Evolutionary conservation across 2,888 invertebrate species (phyloP), one percentile per base, ranked within the genome.

Genomic region (Noctua janthina): DNA sequence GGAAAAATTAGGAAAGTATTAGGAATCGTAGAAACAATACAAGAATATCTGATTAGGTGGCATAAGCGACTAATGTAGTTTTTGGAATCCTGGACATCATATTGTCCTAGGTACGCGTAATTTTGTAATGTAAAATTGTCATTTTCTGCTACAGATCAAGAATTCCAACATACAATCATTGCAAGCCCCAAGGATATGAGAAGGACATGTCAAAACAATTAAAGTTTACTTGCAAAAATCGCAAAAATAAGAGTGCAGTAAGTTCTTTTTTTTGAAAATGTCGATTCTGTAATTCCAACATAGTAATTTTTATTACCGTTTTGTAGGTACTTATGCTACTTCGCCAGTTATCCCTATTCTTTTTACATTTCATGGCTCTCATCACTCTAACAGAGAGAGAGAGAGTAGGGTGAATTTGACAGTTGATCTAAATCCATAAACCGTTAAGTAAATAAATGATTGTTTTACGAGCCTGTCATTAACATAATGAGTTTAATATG

Each of bases 1-100:
- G 23, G n/a, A 77, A 82, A 72, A 72, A 87, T 70, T 73, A 72
- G 54, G 6, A 23, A 68, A 23, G 3, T 43, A 54, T 79, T 51
- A 69, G 6, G 6, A 23, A 29, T 54, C 29, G 23, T 15, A 15
- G 15, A 15, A 46, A 15, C n/a, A 46, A 43, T 8, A 68, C n/a
- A n/a, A 13, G 23, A 46, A n/a, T 23, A 64, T 62, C 7, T 17
- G 3, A 64, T 17, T 64, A 35, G 35, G 29, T 35, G 29, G 29
- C 17, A 0, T 35, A 64, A 1, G 35, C 8, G 4, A 64, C 35
- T 64, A 4, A 35, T 35, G 35, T 17, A 17, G 10, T 64, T 62
- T 62, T 62, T 62, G 62, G 11, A n/a, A n/a, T n/a, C 20, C 5
- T 54, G 8, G 7, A 11, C 11, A 59, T 59, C 11, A 59, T n/a